phyloP scores from a whole-genome alignment of 1,140 invertebrate species.

The Delia radicum region DNA sequence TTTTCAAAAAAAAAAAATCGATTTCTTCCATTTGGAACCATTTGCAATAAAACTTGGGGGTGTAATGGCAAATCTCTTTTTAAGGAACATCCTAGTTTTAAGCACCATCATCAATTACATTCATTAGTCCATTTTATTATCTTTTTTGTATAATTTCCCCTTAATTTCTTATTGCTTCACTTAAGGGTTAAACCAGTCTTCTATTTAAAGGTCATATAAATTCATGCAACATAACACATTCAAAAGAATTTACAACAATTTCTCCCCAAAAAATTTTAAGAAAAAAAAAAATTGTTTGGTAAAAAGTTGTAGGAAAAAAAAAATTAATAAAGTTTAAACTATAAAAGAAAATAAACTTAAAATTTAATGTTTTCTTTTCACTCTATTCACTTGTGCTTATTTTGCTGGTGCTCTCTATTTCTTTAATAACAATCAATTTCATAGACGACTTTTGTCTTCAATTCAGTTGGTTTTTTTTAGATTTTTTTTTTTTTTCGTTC shows the following conservation, averaged over 20 bases:
- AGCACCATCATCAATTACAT: too few relatives aligned
- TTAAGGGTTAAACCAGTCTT: too few relatives aligned
- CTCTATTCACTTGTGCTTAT: not conserved
- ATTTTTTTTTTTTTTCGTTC: not conserved
- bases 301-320: not conserved
- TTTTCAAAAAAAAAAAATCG: too few relatives aligned
- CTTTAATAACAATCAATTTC: not conserved
- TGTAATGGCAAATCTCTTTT: too few relatives aligned
- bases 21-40: too few relatives aligned
- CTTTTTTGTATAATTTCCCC: too few relatives aligned
- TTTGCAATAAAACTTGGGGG: too few relatives aligned
- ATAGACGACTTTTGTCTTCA: not conserved
- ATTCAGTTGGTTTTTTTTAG: not conserved
- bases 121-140: too few relatives aligned
- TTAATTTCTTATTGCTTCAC: too few relatives aligned
- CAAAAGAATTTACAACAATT: not conserved
- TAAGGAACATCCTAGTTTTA: too few relatives aligned
- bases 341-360: not conserved
- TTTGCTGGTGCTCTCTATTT: not conserved
- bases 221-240: not conserved
- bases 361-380: not conserved
- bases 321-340: not conserved
- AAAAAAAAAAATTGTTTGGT: not conserved
- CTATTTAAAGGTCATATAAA: not conserved
- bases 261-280: not conserved